Evolutionary conservation across 2,797 vertebrate genomes (phyloP), one percentile per base, ranked within the genome.

Genomic region (Synaphobranchus kaupii): DNA sequence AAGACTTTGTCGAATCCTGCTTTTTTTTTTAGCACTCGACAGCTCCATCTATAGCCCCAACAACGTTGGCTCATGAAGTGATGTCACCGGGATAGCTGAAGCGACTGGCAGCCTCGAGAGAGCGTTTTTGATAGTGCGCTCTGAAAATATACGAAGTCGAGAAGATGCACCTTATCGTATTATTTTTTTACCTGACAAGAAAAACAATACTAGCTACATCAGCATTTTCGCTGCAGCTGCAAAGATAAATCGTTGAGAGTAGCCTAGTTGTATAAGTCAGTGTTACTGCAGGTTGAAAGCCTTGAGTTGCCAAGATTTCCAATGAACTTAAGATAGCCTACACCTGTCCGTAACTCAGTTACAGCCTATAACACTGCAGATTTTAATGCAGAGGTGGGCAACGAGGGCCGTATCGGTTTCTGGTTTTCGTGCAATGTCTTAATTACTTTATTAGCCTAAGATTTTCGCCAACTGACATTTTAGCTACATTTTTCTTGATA

Each of bases 11-110:
- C 54, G 82, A 81, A 68, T 52, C 25, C 68, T 87, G 66, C 31
- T 34, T 39, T 86, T 83, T 34, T 39, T 86, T 83, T 68, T 66
- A 85, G 87, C 66, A 87, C 86, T 87, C 86, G 47, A 91, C 88
- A 88, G 92, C 91, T 88, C 91, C 91, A 90, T 89, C 91, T 92
- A 91, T 87, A 86, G 90, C 85, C 80, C 82, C 4, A n/a, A 85
- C 73, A 28, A 58, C 71, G 88, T 47, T 86, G 86, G 86, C 87
- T 22, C 10, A 88, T 85, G 86, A 89, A 78, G 88, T 88, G 87
- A 90, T 81, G 87, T 88, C 89, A 90, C 86, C 31, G 84, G 71
- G 22, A 20, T 39, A 6, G 60, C 82, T 34, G n/a, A 86, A 63
- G 66, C 50, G 22, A 44, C 47, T 81, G 44, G 25, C 47, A 78